Percentiles rank a stretch among this genome's conserved stretches.
phyloP scores from a whole-genome alignment of 2,888 invertebrate species.

The Spilarctia lutea region DNA sequence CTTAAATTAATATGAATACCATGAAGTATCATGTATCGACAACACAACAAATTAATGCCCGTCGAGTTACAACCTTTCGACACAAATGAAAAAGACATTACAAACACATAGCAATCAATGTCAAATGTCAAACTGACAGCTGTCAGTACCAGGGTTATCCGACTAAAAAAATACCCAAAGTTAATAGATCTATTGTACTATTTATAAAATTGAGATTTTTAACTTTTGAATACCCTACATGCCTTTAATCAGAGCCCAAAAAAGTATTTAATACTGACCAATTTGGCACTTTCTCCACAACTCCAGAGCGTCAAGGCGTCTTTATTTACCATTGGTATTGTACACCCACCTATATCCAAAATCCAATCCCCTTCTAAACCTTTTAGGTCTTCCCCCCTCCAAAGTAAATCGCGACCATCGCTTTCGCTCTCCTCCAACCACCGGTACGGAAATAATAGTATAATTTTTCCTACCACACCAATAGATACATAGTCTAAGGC shows the following conservation, averaged over 20 bases:
- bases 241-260: not conserved
- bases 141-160: not conserved
- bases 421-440: conserved; percentile 20
- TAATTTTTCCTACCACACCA: conserved; percentile 84
- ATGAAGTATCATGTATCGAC: not conserved
- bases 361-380: conserved; percentile 25
- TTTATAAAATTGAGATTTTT: not conserved
- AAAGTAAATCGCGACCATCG: conserved; percentile 12
- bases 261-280: conserved; percentile 54
- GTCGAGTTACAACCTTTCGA: not conserved
- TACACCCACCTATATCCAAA: conserved; percentile 11
- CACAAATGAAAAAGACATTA: not conserved
- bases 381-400: conserved; percentile 23
- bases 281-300: conserved; percentile 53
- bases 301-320: conserved; percentile 61
- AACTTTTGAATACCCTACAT: not conserved
- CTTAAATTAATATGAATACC: too few relatives aligned
- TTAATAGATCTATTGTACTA: not conserved
- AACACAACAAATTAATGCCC: too few relatives aligned
- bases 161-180: not conserved
- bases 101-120: conserved; percentile 1
- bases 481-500: conserved; percentile 87
- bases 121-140: not conserved
- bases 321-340: conserved; percentile 41
- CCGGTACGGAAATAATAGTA: conserved; percentile 24